These are phyloP conservation scores for Brachionus asplanchnoidis DNA, from an alignment of 1,140 invertebrate genomes.

Conservation along the genomic window DNA sequence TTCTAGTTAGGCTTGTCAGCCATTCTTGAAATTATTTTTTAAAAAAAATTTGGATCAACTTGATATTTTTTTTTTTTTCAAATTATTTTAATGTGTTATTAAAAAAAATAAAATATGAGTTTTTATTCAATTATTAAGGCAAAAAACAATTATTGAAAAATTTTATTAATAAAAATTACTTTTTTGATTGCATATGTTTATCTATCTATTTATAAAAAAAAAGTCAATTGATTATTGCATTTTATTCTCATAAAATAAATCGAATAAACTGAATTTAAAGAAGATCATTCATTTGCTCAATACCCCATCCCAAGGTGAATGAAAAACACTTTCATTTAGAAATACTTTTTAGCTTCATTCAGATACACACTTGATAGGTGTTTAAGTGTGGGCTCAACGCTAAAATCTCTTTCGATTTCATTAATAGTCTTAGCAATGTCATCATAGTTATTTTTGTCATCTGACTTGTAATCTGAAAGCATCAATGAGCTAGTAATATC, in stretches of 20 bases:
- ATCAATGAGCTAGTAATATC: slow-evolving; percentile 62
- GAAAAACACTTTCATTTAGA: not conserved
- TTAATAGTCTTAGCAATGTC: not conserved
- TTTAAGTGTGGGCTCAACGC: not conserved
- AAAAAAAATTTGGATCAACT: too few relatives aligned
- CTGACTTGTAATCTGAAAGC: not conserved
- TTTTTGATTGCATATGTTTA: too few relatives aligned
- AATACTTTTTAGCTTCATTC: not conserved
- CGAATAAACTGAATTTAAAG: not conserved
- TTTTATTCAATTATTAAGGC: too few relatives aligned
- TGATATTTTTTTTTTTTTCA: too few relatives aligned
- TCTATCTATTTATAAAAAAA: not conserved
- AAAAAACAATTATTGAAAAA: too few relatives aligned
- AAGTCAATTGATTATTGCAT: not conserved
- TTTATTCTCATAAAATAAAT: not conserved
- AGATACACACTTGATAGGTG: not conserved
- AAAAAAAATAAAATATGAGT: too few relatives aligned
- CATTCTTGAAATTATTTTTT: too few relatives aligned
- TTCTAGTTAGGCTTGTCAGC: too few relatives aligned
- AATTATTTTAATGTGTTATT: too few relatives aligned
- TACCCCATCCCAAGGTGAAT: not conserved
- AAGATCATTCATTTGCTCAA: not conserved
- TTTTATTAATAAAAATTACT: too few relatives aligned
- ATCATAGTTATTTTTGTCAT: not conserved
- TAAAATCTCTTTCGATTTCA: not conserved